These are phyloP conservation scores for Trisateles emortualis DNA, from an alignment of 2,888 invertebrate genomes.

Conservation along the genomic window DNA sequence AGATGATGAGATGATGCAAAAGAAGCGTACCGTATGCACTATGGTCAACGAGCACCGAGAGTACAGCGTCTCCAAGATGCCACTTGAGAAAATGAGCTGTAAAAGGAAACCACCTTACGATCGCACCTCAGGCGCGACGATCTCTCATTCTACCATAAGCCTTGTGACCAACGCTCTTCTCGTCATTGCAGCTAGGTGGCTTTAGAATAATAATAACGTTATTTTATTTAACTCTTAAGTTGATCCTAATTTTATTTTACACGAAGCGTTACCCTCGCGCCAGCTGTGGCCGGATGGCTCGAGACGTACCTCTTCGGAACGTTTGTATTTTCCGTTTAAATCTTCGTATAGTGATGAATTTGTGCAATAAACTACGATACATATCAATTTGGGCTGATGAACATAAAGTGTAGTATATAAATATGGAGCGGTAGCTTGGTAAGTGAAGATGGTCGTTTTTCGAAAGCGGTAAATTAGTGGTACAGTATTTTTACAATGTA, in stretches of 20 bases:
- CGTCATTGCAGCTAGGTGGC: constrained; percentile 66
- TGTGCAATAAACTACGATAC: constrained; percentile 84
- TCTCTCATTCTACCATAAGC: constrained; percentile 52
- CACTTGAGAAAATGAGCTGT: constrained; percentile 94
- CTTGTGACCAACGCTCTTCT: constrained; percentile 63
- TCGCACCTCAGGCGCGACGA: constrained; percentile 65
- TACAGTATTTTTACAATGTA: constrained; percentile 78
- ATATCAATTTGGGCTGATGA: constrained; percentile 84
- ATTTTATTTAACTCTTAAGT: constrained; percentile 45
- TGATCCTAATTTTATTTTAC: constrained; percentile 53
- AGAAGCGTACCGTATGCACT: constrained; percentile 93
- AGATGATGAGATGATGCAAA: constrained; percentile 95
- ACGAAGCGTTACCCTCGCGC: constrained; percentile 68
- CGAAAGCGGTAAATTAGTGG: constrained; percentile 69
- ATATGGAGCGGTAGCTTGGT: constrained; percentile 79
- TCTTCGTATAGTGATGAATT: constrained; percentile 74
- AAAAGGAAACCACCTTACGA: constrained; percentile 88
- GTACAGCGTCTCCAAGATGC: constrained; percentile 93
- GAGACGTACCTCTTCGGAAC: constrained; percentile 61
- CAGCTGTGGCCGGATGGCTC: constrained; percentile 84
- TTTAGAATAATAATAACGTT: constrained; percentile 60
- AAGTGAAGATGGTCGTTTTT: constrained; percentile 65
- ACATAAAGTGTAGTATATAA: constrained; percentile 68
- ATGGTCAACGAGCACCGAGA: constrained; percentile 94
- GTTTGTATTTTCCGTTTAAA: constrained; percentile 59